Conservation (phyloP, 2,888 invertebrate genomes). For the Drosophila aldrichi region DNA sequence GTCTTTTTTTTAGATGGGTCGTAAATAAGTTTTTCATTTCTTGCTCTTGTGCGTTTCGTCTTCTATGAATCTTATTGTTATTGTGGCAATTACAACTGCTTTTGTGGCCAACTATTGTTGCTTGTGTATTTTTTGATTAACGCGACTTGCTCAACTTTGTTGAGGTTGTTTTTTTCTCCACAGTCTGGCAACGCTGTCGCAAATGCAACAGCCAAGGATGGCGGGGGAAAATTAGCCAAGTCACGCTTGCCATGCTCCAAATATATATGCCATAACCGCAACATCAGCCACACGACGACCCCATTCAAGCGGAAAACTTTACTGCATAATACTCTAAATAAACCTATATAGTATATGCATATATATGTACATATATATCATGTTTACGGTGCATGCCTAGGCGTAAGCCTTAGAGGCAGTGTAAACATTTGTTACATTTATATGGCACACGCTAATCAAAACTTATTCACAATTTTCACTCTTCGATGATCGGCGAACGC, state of each 20-base stretch:
- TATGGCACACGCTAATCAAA: conserved; percentile 56
- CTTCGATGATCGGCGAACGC: conserved; percentile 23
- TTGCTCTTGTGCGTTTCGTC: conserved; percentile 18
- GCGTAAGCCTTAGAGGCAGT: conserved; percentile 7
- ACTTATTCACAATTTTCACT: conserved; percentile 31
- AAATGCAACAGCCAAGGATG: conserved; percentile 37
- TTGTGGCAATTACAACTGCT: conserved; percentile 24
- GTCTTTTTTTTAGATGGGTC: conserved; percentile 25
- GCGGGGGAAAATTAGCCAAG: conserved; percentile 55
- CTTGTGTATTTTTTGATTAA: conserved; percentile 10
- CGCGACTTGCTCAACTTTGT: conserved; percentile 21
- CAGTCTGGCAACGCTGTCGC: conserved; percentile 39
- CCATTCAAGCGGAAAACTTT: conserved; percentile 61
- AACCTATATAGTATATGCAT: conserved; percentile 21
- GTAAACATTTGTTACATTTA: conserved; percentile 63
- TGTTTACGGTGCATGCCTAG: conserved; percentile 1
- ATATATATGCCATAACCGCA: conserved; percentile 53
- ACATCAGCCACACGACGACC: background rate
- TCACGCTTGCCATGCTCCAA: conserved; percentile 65
- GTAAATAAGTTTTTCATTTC: conserved; percentile 58
- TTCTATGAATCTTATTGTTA: conserved; percentile 17
- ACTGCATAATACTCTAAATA: conserved; percentile 57
- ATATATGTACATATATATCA: conserved; percentile 15
- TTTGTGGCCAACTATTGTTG: conserved; percentile 3
- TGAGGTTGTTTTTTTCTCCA: background rate